Evolutionary conservation across 2,797 vertebrate genomes (phyloP), one percentile per base, ranked within the genome.

Genomic region (Danio kyathit): DNA sequence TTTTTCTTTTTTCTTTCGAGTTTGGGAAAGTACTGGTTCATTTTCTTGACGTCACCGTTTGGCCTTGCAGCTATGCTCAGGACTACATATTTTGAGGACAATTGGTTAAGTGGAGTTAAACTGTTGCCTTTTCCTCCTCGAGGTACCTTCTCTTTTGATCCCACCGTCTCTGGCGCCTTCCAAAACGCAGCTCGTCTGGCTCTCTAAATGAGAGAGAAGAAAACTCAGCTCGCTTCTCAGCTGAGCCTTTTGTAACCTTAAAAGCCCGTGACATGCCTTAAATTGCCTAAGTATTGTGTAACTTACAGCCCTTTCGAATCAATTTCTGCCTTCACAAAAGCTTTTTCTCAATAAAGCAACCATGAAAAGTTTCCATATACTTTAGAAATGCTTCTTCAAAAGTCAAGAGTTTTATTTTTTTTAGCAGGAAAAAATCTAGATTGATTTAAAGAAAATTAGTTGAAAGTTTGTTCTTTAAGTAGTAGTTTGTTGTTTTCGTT

Each of bases 111-210:
- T 93, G 90, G 91, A 93, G 93, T 92, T 94, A 93, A 80, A 94
- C 91, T 87, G 90, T 92, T 91, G 92, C 91, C 90, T 93, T 88
- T 86, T 94, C 94, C 94, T 94, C 93, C 94, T 93, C 52, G 92
- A 95, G 94, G 93, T 95, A 91, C 93, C 94, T 93, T 92, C 93
- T 88, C 92, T 90, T 95, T 94, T 94, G 93, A 95, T 94, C 93
- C 92, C 80, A 91, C 94, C 89, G 94, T 92, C 93, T 81, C 95
- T 95, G 95, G 95, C 95, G 95, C 95, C 95, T 93, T 86, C 88
- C 92, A 90, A 87, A 94, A 93, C 94, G 90, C 93, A 93, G 93
- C 93, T 94, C 90, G 95, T 96, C 95, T 95, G 95, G 93, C 93
- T 94, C 94, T 94, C 94, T 94, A 94, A 94, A 95, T 91, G 84